phyloP scores from a whole-genome alignment of 64 coral and sea anemone genomes.

The Montipora foliosa region DNA sequence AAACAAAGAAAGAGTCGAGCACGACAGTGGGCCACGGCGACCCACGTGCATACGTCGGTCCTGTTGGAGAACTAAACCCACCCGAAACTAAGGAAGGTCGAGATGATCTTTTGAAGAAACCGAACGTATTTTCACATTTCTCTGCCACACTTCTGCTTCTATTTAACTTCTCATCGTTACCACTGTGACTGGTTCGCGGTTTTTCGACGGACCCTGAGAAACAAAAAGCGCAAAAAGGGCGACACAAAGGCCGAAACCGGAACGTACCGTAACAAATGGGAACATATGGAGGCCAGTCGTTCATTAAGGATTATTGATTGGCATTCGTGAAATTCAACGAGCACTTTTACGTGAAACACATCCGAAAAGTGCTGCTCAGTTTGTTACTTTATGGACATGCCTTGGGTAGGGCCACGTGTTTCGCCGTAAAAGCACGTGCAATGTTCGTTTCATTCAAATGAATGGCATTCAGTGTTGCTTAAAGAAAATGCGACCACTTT shows the following conservation, averaged over 20 bases:
- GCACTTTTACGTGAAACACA: background rate
- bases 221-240: background rate
- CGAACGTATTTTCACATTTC: background rate
- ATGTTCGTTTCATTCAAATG: background rate
- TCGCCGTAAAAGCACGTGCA: constrained; percentile 17
- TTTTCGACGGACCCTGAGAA: background rate
- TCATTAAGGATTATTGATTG: background rate
- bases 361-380: background rate
- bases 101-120: background rate
- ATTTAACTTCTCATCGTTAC: background rate
- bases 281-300: background rate
- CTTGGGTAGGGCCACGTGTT: background rate
- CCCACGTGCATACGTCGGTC: background rate
- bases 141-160: background rate
- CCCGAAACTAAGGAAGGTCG: no score
- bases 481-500: constrained; percentile 17
- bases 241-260: background rate
- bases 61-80: no score
- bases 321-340: background rate
- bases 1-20: constrained; percentile 1
- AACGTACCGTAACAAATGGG: constrained; percentile 1
- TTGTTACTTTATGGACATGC: background rate
- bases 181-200: no score
- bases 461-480: constrained; percentile 6
- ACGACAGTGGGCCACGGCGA: background rate